A percentile compares a stretch with the other conserved stretches of the same genome.
phyloP scores from a whole-genome alignment of 2,113 vertebrate species.

The Leucosticte australis region DNA sequence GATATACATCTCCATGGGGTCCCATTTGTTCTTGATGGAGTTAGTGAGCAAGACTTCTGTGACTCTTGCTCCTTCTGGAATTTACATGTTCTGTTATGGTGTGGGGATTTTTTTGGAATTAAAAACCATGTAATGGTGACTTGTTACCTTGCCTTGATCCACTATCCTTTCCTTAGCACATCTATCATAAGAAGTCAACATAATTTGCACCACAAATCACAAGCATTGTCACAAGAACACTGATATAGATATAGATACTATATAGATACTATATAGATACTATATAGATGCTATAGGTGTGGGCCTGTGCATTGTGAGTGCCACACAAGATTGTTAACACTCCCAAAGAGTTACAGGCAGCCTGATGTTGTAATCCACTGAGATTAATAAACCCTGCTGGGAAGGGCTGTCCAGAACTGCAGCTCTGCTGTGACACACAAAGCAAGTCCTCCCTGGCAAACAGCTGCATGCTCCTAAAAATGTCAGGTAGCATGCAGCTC shows the following conservation, averaged over 20 bases:
- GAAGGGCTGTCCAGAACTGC: neutral
- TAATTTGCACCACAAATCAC: neutral
- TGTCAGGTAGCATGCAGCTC: neutral
- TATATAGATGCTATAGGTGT: neutral
- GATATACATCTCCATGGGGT: neutral
- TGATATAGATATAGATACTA: too few relatives aligned
- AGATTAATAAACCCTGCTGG: neutral
- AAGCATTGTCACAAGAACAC: neutral
- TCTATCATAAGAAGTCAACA: neutral
- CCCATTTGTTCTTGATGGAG: neutral
- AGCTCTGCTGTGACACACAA: neutral
- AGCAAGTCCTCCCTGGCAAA: neutral
- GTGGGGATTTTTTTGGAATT: neutral
- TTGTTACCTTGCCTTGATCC: neutral
- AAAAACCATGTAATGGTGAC: neutral
- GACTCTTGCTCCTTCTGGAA: neutral
- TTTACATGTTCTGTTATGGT: neutral
- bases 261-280: too few relatives aligned
- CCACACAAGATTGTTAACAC: neutral
- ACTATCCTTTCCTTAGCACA: neutral
- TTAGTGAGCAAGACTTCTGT: neutral
- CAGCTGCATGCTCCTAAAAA: neutral
- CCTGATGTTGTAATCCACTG: neutral
- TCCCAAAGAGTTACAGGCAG: neutral
- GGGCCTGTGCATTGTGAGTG: neutral